Base-by-base conservation (phyloP, 2,888 invertebrate genomes). In the Adelphocoris suturalis region DNA sequence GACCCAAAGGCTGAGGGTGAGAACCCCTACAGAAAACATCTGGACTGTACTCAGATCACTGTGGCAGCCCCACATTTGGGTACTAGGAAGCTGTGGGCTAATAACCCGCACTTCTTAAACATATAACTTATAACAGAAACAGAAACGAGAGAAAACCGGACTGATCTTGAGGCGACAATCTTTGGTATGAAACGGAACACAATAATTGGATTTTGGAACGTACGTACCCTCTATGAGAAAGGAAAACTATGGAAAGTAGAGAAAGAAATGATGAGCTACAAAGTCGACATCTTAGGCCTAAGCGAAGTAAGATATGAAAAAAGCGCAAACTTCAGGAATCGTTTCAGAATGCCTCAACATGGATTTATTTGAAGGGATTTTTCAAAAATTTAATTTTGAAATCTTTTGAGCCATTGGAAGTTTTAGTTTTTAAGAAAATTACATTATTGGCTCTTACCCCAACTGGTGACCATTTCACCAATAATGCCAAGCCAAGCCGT, bases 221-320 rank as follows among this genome's bases (percentile, higher is more conserved):
- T 81, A 46, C 81, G 81, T 11, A 81, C 81, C 47, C 12, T 78
- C n/a, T 81, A 81, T n/a, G 81, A 81, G 23, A 81, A 81, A 81
- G 81, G 81, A 48, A 81, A 81, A 19, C 48, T 81, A 12, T 48
- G 81, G 48, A 47, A 81, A 81, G 81, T 81, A 19, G 19, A 48
- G 48, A 81, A 23, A 81, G 81, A 81, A 23, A 81, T 81, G 48
- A 48, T 16, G 14, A 81, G 48, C 52, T 81, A 81, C 81, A 81
- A 23, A 46, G 48, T 81, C 4, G 81, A 81, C 81, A 81, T 81
- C 16, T n/a, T 81, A 14, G 81, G 81, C 13, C 81, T 81, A 4
- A 81, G 81, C 81, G 81, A 81, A n/a, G 81, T 48, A 81, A 81
- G 81, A 48, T 81, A n/a, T n/a, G n/a, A n/a, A n/a, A n/a, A n/a